Percentiles rank a stretch among this genome's conserved stretches.
These are phyloP conservation scores for Cydia splendana DNA, from an alignment of 1,140 invertebrate species.

Conservation along the genomic window DNA sequence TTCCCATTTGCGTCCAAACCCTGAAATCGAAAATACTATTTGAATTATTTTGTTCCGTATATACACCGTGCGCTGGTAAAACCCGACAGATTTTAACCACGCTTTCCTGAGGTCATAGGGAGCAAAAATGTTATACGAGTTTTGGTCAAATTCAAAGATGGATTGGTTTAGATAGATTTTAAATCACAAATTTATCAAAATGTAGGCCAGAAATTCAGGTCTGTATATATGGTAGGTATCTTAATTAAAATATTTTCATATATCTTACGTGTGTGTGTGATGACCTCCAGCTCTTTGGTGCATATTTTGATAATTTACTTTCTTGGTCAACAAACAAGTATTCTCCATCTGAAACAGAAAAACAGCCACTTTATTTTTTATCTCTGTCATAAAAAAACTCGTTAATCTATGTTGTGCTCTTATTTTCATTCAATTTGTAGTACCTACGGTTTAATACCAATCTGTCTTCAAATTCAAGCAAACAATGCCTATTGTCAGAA, in stretches of 20 bases:
- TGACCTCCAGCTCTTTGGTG: slow-evolving; percentile 96
- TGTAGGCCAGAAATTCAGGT: slow-evolving; percentile 12
- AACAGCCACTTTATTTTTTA: slow-evolving; percentile 8
- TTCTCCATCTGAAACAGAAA: slow-evolving; percentile 91
- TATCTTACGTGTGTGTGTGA: slow-evolving; percentile 92
- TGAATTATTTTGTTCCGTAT: not conserved
- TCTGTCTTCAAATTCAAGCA: slow-evolving; percentile 19
- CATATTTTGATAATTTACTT: slow-evolving; percentile 97
- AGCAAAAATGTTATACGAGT: too few species aligned
- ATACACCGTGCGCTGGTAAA: too few species aligned
- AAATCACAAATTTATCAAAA: slow-evolving; percentile 33
- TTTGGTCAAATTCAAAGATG: too few species aligned
- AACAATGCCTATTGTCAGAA: slow-evolving; percentile 24
- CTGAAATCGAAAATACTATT: slow-evolving; percentile 80
- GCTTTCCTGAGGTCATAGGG: too few species aligned
- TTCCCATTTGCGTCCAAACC: slow-evolving; percentile 94
- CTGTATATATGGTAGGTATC: slow-evolving; percentile 2
- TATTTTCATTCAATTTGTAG: slow-evolving; percentile 12
- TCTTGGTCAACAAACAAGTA: slow-evolving; percentile 96
- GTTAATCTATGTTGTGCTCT: not conserved
- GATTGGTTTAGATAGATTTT: too few species aligned
- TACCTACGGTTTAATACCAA: not conserved
- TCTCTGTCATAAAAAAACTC: not conserved
- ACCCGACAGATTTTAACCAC: too few species aligned
- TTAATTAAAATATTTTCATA: not conserved